Percentiles rank a stretch among this genome's conserved stretches.
phyloP scores from a whole-genome alignment of 2,797 vertebrate species.

The Garrulus glandarius region DNA sequence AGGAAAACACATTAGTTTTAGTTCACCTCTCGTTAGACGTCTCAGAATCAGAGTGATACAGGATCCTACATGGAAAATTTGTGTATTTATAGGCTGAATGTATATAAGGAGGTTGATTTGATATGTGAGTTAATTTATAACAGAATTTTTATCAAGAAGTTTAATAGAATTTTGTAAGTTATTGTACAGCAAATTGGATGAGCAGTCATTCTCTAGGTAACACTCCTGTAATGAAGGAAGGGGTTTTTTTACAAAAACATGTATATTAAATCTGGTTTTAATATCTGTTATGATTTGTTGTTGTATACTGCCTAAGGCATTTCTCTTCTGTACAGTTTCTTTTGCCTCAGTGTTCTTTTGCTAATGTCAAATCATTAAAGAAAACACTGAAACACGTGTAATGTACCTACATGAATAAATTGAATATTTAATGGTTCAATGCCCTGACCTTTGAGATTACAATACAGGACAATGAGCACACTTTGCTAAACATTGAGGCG shows the following conservation, averaged over 20 bases:
- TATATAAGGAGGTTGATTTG: not conserved
- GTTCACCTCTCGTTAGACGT: not conserved
- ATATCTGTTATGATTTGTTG: not conserved
- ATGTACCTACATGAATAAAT: constrained; percentile 36
- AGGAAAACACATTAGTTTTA: not conserved
- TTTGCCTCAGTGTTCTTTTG: not conserved
- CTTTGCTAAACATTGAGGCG: not conserved
- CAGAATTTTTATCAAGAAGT: not conserved
- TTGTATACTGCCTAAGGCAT: not conserved
- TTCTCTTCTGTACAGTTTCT: not conserved
- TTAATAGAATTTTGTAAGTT: not conserved
- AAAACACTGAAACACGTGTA: constrained; percentile 20
- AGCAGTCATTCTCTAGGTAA: not conserved
- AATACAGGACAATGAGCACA: not conserved
- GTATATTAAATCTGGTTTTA: not conserved
- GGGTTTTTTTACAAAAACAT: not conserved
- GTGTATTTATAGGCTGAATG: not conserved
- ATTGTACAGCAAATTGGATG: not conserved
- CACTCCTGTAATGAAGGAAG: not conserved
- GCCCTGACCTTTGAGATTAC: constrained; percentile 33
- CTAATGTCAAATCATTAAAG: constrained; percentile 21
- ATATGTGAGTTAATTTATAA: not conserved
- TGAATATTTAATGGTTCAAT: constrained; percentile 36
- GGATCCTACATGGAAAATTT: not conserved
- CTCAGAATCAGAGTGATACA: not conserved